phyloP scores from a whole-genome alignment of 2,113 vertebrate genomes.

The Tyto alba region DNA sequence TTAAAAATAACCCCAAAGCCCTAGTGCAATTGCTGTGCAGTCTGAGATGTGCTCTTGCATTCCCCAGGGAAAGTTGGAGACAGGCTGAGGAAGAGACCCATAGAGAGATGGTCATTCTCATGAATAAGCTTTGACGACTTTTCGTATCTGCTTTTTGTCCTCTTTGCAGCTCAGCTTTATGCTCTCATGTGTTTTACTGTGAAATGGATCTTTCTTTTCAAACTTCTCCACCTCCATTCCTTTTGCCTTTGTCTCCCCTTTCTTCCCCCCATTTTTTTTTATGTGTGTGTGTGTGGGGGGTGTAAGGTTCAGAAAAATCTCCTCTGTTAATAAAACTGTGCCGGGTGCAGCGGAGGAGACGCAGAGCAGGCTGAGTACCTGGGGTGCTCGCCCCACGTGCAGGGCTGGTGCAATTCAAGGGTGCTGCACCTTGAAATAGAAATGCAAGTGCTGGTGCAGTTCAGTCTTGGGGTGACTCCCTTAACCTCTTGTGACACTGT shows the following conservation, averaged over 20 bases:
- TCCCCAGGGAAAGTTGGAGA: background rate
- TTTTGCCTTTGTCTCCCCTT: background rate
- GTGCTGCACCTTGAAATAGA: background rate
- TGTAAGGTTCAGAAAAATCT: background rate
- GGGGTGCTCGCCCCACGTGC: rapidly evolving
- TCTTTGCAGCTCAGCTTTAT: background rate
- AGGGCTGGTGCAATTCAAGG: background rate
- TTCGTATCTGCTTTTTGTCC: background rate
- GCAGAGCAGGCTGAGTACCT: background rate
- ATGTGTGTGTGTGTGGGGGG: background rate
- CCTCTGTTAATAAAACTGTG: background rate
- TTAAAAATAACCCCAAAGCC: constrained; percentile 43
- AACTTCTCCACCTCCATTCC: background rate
- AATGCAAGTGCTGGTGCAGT: rapidly evolving
- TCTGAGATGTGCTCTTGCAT: background rate
- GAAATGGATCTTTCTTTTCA: background rate
- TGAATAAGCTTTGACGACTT: constrained; percentile 13
- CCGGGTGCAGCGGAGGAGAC: background rate
- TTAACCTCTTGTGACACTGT: background rate
- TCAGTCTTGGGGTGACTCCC: rapidly evolving
- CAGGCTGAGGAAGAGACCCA: background rate
- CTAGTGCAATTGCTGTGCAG: background rate
- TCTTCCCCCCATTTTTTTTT: background rate
- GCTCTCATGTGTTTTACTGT: background rate
- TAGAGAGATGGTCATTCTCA: background rate